Percentiles rank a stretch among this genome's conserved stretches.
These are phyloP conservation scores for Acromyrmex charruanus DNA, from an alignment of 1,140 invertebrate species.

Conservation along the genomic window DNA sequence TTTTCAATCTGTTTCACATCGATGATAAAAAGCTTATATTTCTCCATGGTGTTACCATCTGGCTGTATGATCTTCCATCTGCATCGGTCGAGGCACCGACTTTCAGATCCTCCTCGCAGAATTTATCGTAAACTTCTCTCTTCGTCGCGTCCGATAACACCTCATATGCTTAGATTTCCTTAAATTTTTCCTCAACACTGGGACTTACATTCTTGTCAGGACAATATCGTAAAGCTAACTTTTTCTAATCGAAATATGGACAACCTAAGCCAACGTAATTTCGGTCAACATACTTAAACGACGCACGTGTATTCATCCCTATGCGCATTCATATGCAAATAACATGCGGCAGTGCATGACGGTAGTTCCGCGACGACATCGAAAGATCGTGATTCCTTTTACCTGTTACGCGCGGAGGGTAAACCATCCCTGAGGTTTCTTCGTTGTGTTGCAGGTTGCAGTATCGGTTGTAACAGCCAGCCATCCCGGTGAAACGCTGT, in stretches of 20 bases:
- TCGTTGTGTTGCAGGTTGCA: not conserved
- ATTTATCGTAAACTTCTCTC: too few relatives aligned
- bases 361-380: not conserved
- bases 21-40: too few relatives aligned
- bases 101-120: too few relatives aligned
- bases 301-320: slow-evolving; percentile 24
- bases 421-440: not conserved
- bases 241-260: not conserved
- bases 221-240: not conserved
- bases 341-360: slow-evolving; percentile 7
- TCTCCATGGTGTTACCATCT: too few relatives aligned
- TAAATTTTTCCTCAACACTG: too few relatives aligned
- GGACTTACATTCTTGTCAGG: too few relatives aligned
- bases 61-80: too few relatives aligned
- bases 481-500: slow-evolving; percentile 25
- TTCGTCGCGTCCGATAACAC: too few relatives aligned
- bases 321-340: slow-evolving; percentile 45
- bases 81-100: too few relatives aligned
- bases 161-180: too few relatives aligned
- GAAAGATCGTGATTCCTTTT: slow-evolving; percentile 43
- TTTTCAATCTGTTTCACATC: too few relatives aligned
- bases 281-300: slow-evolving; percentile 5
- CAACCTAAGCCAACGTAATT: slow-evolving; percentile 2
- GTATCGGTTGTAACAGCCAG: slow-evolving; percentile 40
- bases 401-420: slow-evolving; percentile 13